phyloP scores from a whole-genome alignment of 92 coral and sea anemone genomes.

The Siderastrea siderea region DNA sequence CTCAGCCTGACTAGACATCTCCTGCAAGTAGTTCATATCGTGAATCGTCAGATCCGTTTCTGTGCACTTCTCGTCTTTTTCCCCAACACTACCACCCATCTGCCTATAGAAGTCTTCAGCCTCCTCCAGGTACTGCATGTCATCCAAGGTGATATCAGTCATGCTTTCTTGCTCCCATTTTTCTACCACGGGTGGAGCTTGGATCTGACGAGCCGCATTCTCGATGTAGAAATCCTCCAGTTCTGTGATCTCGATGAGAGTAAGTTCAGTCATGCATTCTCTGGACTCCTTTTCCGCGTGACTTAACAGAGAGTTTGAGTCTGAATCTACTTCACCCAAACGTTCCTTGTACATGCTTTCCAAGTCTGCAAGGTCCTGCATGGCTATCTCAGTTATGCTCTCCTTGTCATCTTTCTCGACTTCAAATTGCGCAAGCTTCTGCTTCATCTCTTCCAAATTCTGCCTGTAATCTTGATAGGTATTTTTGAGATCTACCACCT shows the following conservation, averaged over 20 bases:
- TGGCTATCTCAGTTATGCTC: slow-evolving; percentile 70
- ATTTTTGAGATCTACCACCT: slow-evolving; percentile 66
- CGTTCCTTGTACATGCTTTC: slow-evolving; percentile 55
- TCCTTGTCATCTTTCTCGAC: slow-evolving; percentile 69
- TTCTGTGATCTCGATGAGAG: slow-evolving; percentile 51
- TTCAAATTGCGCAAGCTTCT: slow-evolving; percentile 48
- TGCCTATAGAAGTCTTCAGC: slow-evolving; percentile 59
- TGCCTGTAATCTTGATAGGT: slow-evolving; percentile 68
- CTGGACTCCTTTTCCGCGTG: slow-evolving; percentile 50
- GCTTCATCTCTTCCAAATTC: slow-evolving; percentile 49
- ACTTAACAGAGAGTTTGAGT: slow-evolving; percentile 24
- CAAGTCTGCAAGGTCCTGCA: slow-evolving; percentile 64
- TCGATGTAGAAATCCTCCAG: slow-evolving; percentile 55
- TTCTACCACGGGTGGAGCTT: slow-evolving; percentile 1
- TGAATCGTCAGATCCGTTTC: slow-evolving; percentile 70
- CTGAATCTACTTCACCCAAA: slow-evolving; percentile 34
- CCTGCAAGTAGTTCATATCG: slow-evolving; percentile 59
- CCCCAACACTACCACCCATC: slow-evolving; percentile 6
- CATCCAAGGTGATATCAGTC: slow-evolving; percentile 75
- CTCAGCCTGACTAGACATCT: slow-evolving; percentile 30
- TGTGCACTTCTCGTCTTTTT: slow-evolving; percentile 53
- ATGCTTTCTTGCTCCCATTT: slow-evolving; percentile 65
- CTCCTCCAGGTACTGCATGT: slow-evolving; percentile 77
- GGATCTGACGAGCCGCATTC: slow-evolving; percentile 29
- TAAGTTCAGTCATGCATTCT: slow-evolving; percentile 60